Base-by-base conservation (phyloP, 2,797 vertebrate genomes). In the Pterois miles region DNA sequence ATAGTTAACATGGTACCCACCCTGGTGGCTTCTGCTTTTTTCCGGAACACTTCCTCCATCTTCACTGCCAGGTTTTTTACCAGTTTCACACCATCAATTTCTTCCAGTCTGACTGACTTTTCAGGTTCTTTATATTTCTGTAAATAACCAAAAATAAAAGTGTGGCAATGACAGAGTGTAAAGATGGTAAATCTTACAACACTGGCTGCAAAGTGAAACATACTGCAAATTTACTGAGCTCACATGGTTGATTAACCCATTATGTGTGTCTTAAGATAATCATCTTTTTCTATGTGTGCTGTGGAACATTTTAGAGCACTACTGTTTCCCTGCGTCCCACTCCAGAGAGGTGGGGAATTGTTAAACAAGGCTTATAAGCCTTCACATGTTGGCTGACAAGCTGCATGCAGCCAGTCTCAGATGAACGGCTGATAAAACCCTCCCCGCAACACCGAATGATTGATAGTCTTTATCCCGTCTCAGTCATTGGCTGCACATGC, bases 91-190 rank as follows among this genome's bases (percentile, higher is more conserved):
- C 98, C 98, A 79, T 99, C 98, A 0, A 98, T 98, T 93, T 99
- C 98, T 87, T 99, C 98, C 90, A 98, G 96, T 87, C 95, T 91
- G 65, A 98, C 97, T 1, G 97, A 96, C 53, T 98, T 99, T 84
- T 98, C 98, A 75, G 96, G 96, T 75, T 99, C 98, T 93, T 99
- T 99, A 86, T 97, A 98, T 95, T 99, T 99, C 98, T 99, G 87
- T 79, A 94, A 93, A 74, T 57, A 57, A 74, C 63, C 53, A 81
- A 27, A 63, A 71, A 71, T 23, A 62, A 29, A 22, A 54, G 25
- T 27, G 29, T 76, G 48, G 23, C 6, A 50, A 53, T 56, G 62
- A 50, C 29, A 60, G 16, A 38, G 22, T n/a, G 38, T 27, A 38
- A 74, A 16, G 12, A n/a, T n/a, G 50, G 27, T 34, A 22, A 58